Evolutionary conservation across 2,797 vertebrate species (phyloP).

Genomic region (Lutjanus argentimaculatus): DNA sequence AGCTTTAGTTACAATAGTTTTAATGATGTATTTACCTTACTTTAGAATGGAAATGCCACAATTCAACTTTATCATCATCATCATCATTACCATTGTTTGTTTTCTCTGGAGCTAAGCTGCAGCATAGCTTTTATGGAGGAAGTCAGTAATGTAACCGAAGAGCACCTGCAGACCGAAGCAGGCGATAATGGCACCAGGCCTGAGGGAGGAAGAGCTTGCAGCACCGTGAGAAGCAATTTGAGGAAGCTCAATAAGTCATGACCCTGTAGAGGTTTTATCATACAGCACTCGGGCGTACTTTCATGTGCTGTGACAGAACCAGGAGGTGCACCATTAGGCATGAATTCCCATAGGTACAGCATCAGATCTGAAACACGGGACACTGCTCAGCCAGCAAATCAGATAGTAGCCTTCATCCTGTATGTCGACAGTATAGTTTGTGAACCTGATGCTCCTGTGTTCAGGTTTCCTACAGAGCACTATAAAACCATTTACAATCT

Average conservation of each 20-base stretch:
- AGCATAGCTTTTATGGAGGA: constrained; percentile 45
- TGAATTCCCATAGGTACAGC: constrained; percentile 76
- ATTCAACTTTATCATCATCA: neutral
- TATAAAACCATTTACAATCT: neutral
- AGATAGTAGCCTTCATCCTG: constrained; percentile 36
- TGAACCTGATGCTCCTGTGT: constrained; percentile 17
- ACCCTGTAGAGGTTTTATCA: constrained; percentile 79
- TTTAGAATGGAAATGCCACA: neutral
- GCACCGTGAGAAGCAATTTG: constrained; percentile 77
- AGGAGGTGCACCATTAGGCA: constrained; percentile 79
- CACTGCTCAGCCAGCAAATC: constrained; percentile 62
- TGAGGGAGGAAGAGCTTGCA: constrained; percentile 71
- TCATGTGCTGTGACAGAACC: constrained; percentile 81
- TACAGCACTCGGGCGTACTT: constrained; percentile 72
- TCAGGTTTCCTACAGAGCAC: constrained; percentile 8
- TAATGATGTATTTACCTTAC: neutral
- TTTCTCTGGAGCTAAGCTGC: constrained; percentile 36
- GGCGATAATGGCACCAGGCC: constrained; percentile 77
- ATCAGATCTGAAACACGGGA: constrained; percentile 56
- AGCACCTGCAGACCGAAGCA: constrained; percentile 62
- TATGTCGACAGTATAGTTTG: neutral
- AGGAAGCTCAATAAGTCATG: constrained; percentile 85
- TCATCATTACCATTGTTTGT: neutral
- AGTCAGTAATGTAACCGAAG: constrained; percentile 59
- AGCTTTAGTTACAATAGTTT: neutral